These are phyloP conservation scores for Scytalopus superciliaris DNA, from an alignment of 2,113 vertebrate species.

Conservation along the genomic window DNA sequence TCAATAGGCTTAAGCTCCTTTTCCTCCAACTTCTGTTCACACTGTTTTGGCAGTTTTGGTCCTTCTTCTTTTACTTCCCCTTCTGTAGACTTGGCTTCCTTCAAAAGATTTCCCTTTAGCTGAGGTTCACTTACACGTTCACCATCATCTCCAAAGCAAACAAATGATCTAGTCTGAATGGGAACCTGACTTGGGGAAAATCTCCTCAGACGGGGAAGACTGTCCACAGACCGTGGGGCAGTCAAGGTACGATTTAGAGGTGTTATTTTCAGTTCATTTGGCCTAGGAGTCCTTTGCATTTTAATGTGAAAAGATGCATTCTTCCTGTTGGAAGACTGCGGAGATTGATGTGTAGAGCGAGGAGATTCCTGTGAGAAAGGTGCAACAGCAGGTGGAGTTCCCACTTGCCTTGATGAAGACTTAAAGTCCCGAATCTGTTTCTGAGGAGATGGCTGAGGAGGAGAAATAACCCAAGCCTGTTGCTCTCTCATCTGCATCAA, in stretches of 20 bases:
- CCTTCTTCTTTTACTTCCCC: conserved; percentile 66
- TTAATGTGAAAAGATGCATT: conserved; percentile 87
- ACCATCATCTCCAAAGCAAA: conserved; percentile 87
- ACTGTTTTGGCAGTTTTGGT: conserved; percentile 24
- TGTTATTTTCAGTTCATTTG: conserved; percentile 91
- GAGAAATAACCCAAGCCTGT: conserved; percentile 90
- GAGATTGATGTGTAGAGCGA: conserved; percentile 82
- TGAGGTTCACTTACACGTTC: conserved; percentile 49
- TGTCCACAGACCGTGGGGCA: conserved; percentile 92
- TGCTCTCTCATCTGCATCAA: conserved; percentile 97
- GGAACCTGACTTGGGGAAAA: conserved; percentile 91
- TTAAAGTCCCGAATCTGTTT: conserved; percentile 81
- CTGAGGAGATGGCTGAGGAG: conserved; percentile 87
- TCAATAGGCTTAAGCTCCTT: conserved; percentile 77
- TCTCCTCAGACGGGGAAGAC: conserved; percentile 89
- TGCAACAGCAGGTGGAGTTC: conserved; percentile 74
- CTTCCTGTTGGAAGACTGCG: conserved; percentile 86
- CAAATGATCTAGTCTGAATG: conserved; percentile 85
- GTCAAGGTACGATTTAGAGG: conserved; percentile 91
- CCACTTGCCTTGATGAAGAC: conserved; percentile 77
- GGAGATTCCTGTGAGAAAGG: conserved; percentile 83
- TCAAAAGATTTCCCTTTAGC: conserved; percentile 55
- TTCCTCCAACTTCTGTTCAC: conserved; percentile 45
- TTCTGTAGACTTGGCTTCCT: conserved; percentile 64
- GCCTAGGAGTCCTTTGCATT: conserved; percentile 86